Evolutionary conservation across 1,140 invertebrate species (phyloP).

Genomic region (Hermetia illucens): DNA sequence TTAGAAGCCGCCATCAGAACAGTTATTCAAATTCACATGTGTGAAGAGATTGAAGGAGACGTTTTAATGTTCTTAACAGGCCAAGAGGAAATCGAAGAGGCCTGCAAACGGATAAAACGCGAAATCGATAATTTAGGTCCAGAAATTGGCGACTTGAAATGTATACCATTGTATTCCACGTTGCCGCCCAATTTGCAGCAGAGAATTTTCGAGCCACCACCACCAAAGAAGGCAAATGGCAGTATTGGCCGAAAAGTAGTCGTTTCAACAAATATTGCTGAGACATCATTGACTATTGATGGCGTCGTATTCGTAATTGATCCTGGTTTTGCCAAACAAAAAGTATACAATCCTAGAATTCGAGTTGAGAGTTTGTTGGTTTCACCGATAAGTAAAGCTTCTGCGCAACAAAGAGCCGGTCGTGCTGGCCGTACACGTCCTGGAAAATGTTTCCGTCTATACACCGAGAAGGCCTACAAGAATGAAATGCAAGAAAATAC

Average conservation of each 20-base stretch:
- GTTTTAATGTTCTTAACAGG: slow-evolving; percentile 92
- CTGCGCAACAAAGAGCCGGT: slow-evolving; percentile 96
- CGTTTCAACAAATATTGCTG: slow-evolving; percentile 98
- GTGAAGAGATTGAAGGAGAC: slow-evolving; percentile 90
- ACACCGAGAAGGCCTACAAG: slow-evolving; percentile 98
- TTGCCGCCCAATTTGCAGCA: slow-evolving; percentile 96
- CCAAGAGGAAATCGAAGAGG: slow-evolving; percentile 96
- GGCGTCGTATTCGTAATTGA: slow-evolving; percentile 99
- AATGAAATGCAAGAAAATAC: slow-evolving; percentile 99
- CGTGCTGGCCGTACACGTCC: slow-evolving; percentile 92
- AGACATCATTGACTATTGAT: slow-evolving; percentile 98
- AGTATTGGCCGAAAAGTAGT: slow-evolving; percentile 93
- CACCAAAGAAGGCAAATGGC: slow-evolving; percentile 83
- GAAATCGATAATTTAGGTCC: slow-evolving; percentile 95
- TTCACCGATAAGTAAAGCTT: slow-evolving; percentile 97
- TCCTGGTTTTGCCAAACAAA: slow-evolving; percentile 99
- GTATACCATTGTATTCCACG: slow-evolving; percentile 97
- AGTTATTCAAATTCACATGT: slow-evolving; percentile 98
- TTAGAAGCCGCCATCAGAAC: slow-evolving; percentile 97
- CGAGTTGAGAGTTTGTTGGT: slow-evolving; percentile 95
- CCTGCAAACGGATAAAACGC: slow-evolving; percentile 93
- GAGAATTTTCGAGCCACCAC: slow-evolving; percentile 91
- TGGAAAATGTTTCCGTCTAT: slow-evolving; percentile 96
- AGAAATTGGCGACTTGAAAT: slow-evolving; percentile 94
- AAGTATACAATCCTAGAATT: slow-evolving; percentile 94